Percentiles rank a stretch among this genome's conserved stretches.
phyloP scores from a whole-genome alignment of 1,140 invertebrate species.

The Drosophila repleta region DNA sequence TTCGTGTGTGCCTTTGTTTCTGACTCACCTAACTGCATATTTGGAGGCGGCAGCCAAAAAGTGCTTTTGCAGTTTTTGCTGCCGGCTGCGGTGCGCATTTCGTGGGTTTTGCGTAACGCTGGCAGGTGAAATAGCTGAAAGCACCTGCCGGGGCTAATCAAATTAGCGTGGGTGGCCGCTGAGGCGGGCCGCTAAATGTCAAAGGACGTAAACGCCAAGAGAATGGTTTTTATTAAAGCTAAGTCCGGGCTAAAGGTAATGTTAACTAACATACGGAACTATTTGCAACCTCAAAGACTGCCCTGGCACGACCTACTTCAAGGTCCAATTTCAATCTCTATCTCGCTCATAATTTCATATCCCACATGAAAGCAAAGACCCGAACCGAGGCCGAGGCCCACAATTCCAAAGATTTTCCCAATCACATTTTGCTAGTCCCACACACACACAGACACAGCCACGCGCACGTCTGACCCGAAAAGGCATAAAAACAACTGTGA shows the following conservation, averaged over 20 bases:
- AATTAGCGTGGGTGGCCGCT: neutral
- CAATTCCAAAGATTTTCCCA: slow-evolving; percentile 35
- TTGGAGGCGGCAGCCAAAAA: slow-evolving; percentile 27
- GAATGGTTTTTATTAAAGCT: too few relatives aligned
- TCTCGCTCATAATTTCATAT: slow-evolving; percentile 19
- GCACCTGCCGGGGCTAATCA: neutral
- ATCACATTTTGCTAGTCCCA: slow-evolving; percentile 28
- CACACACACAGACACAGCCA: slow-evolving; percentile 1
- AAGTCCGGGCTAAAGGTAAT: too few relatives aligned
- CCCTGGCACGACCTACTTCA: neutral
- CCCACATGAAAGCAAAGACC: slow-evolving; percentile 6
- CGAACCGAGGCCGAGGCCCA: neutral
- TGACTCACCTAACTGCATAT: slow-evolving; percentile 31
- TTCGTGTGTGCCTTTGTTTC: slow-evolving; percentile 51
- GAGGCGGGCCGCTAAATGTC: neutral
- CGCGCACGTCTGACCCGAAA: slow-evolving; percentile 12
- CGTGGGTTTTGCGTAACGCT: slow-evolving; percentile 44
- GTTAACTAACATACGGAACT: neutral
- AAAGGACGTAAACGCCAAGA: neutral
- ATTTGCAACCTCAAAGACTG: neutral
- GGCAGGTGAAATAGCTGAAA: slow-evolving; percentile 4
- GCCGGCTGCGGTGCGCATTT: slow-evolving; percentile 47
- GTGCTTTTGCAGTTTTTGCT: slow-evolving; percentile 24
- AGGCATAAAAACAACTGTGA: neutral
- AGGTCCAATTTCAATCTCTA: slow-evolving; percentile 15